Evolutionary conservation across 2,113 vertebrate genomes (phyloP).

Genomic region (Galbula dea): DNA sequence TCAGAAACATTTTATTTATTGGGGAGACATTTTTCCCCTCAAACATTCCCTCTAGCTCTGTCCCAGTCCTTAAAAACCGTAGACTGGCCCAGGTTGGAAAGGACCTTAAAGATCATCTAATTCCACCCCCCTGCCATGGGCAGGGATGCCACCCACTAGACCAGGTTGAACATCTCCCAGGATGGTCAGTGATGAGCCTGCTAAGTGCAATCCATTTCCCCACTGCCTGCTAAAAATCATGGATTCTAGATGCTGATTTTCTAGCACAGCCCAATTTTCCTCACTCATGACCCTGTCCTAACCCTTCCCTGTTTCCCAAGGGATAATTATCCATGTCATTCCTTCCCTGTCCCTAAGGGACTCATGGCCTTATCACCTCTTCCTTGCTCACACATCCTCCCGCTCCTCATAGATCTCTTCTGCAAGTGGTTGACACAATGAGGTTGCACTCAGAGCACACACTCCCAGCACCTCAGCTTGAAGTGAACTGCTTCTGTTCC

Average conservation of each 20-base stretch:
- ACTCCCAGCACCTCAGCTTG: neutral
- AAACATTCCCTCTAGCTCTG: neutral
- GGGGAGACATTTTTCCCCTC: neutral
- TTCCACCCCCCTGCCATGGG: too few relatives aligned
- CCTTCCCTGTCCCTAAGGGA: neutral
- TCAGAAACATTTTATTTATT: neutral
- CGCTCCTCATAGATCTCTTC: neutral
- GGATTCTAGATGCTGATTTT: neutral
- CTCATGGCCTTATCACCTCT: neutral
- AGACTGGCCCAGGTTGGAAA: too few relatives aligned
- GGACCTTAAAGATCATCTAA: too few relatives aligned
- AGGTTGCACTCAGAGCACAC: neutral
- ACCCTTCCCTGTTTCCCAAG: neutral
- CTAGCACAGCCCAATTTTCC: neutral
- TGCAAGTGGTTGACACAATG: neutral
- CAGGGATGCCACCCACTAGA: too few relatives aligned
- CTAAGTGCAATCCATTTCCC: neutral
- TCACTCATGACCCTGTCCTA: neutral
- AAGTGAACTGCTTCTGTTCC: neutral
- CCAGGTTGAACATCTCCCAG: neutral
- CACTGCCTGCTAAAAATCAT: neutral
- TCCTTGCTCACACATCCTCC: neutral
- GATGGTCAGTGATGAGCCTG: neutral
- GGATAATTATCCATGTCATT: neutral
- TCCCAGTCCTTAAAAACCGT: neutral